Evolutionary conservation across 64 coral and sea anemone genomes (phyloP), one percentile per base, ranked within the genome.

Genomic region (Montipora cactus): DNA sequence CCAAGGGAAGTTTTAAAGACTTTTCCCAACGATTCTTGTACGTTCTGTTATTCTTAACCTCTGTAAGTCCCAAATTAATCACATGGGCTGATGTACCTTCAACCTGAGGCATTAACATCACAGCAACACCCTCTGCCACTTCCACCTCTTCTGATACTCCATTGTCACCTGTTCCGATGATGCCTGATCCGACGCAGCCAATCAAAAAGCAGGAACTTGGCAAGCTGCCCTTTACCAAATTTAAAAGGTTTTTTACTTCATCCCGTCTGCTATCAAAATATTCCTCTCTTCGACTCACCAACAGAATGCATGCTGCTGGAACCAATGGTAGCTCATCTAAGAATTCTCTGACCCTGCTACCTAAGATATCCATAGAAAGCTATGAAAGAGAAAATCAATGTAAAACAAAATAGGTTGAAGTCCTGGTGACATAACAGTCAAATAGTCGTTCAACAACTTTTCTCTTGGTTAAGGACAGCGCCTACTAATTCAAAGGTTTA

Each of bases 11-110:
- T 61, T 70, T 95, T 49, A 97, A 87, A 13, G 96, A 97, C 68
- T 94, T 92, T 57, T 97, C 93, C 96, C 96, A 97, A 5, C 96
- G 93, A 72, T 84, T 76, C 51, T 97, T 97, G 88, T 89, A 95
- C 13, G 89, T 87, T 91, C 96, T 89, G 75, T 97, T 97, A 25
- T 94, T 90, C 59, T 90, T 91, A 48, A 97, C 96, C 64, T 97
- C 96, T 83, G 96, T 97, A 7, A 84, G 77, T 59, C 83, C 94
- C 96, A 97, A 92, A 44, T 95, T 94, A 62, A 97, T 95, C 3
- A 93, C 64, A 77, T 94, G 75, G 15, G 96, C 84, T 46, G 89
- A 89, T 46, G 94, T 70, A 28, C 89, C 89, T 25, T 97, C 92
- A 7, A 97, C 72, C 91, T 86, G 94, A 0, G 96, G 96, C 96